These are phyloP conservation scores for Corythornis cristatus DNA, from an alignment of 2,113 vertebrate species.

Conservation along the genomic window DNA sequence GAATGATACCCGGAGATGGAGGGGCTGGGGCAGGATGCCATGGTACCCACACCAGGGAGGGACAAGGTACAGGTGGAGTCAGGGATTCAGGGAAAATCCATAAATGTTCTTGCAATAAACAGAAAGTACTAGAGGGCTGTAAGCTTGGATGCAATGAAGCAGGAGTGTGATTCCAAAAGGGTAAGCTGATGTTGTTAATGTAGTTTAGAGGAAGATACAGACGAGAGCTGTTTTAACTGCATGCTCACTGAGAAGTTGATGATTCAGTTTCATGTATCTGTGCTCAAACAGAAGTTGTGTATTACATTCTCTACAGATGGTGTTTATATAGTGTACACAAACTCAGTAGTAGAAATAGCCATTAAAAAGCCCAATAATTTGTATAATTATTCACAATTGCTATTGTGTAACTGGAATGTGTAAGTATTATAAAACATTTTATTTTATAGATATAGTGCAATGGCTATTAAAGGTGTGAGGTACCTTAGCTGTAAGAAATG, in stretches of 20 bases:
- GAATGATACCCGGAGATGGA: rapidly evolving
- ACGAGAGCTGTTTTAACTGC: background rate
- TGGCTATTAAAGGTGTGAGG: constrained; percentile 55
- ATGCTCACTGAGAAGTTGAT: background rate
- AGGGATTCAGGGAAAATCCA: rapidly evolving
- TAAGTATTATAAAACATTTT: constrained; percentile 57
- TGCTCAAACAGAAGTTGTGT: constrained; percentile 41
- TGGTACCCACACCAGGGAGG: background rate
- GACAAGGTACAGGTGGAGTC: background rate
- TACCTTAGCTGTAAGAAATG: constrained; percentile 43
- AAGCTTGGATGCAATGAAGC: background rate
- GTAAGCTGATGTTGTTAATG: background rate
- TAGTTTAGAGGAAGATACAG: background rate
- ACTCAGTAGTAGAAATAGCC: constrained; percentile 54
- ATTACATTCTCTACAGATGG: constrained; percentile 71
- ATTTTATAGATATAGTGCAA: constrained; percentile 57
- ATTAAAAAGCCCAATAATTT: constrained; percentile 64
- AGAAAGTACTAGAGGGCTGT: background rate
- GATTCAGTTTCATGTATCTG: background rate
- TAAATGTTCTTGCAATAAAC: background rate
- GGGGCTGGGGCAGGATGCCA: background rate
- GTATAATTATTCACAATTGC: constrained; percentile 70
- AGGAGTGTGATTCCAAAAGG: background rate
- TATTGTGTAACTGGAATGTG: constrained; percentile 66
- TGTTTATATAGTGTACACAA: constrained; percentile 68